phyloP scores from a whole-genome alignment of 64 coral and sea anemone genomes.

The Actinia tenebrosa region DNA sequence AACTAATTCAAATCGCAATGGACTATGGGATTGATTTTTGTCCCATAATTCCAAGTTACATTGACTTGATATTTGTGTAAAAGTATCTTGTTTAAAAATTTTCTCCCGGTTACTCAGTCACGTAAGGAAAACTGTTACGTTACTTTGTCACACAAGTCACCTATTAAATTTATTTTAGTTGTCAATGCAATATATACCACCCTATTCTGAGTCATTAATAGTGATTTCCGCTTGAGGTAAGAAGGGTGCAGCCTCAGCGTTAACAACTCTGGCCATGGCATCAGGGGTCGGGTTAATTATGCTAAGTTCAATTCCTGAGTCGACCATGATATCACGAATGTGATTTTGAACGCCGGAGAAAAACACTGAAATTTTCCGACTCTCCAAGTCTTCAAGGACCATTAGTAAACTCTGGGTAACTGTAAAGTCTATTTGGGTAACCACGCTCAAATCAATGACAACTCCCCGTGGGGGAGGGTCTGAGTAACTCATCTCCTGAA shows the following conservation, averaged over 20 bases:
- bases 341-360: conserved; percentile 56
- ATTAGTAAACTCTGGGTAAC: conserved; percentile 79
- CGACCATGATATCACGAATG: conserved; percentile 51
- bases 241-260: not conserved
- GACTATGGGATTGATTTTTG: not conserved
- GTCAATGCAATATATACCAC: not conserved
- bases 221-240: not conserved
- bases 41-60: not conserved
- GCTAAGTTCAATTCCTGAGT: conserved; percentile 55
- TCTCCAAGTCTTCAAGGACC: conserved; percentile 70
- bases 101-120: not conserved
- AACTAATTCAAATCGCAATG: not conserved
- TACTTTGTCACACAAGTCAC: not conserved
- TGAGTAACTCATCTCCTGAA: conserved; percentile 31
- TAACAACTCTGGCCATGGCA: not conserved
- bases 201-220: not conserved
- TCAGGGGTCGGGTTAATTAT: conserved; percentile 43
- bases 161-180: not conserved
- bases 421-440: conserved; percentile 81
- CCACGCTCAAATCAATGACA: conserved; percentile 57
- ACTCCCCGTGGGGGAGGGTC: conserved; percentile 58
- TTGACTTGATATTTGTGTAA: not conserved
- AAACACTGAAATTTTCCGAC: conserved; percentile 51
- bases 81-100: too few species aligned
- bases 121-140: not conserved